Base-by-base conservation (phyloP, 2,797 vertebrate species). In the Phoebastria nigripes region DNA sequence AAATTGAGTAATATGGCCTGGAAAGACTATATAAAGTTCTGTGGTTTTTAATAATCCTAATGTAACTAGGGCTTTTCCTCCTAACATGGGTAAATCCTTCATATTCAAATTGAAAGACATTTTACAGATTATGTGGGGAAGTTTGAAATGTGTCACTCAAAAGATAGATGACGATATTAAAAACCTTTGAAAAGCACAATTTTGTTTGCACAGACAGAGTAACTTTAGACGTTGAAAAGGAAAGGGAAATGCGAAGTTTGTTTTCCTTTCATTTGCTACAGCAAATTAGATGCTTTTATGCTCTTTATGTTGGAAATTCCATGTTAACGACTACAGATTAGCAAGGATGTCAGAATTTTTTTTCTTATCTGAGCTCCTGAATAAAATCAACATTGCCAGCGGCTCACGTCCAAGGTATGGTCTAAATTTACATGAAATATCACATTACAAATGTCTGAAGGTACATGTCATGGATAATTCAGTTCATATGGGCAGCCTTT, bases 381-480 rank as follows among this genome's bases (percentile, higher is more conserved):
- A 97, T 97, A 98, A 98, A 97, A 96, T 97, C 97, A 92, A 96
- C 94, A 66, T 97, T 96, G 96, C 96, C 97, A 97, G 96, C 95
- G 96, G 97, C 98, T 98, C 96, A 94, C 71, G 90, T 98, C 97
- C 94, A 97, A 98, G 98, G 98, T 98, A 98, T 98, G 98, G 97
- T 98, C 98, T 98, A 98, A 97, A 98, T 99, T 99, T 99, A 98
- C 98, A 98, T 98, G 97, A 98, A 97, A 98, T 98, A 98, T 99
- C 98, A 96, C 94, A 97, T 99, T 99, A 98, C 98, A 97, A 96
- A 97, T 97, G 98, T 98, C 97, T 98, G 98, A 98, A 99, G 98
- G 97, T 98, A 97, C 98, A 98, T 97, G 98, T 98, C 98, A 98
- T 97, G 96, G 98, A 94, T 99, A 98, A 99, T 99, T 99, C 98